Conservation (phyloP, 2,888 invertebrate species). For the Leucophenga montana region DNA sequence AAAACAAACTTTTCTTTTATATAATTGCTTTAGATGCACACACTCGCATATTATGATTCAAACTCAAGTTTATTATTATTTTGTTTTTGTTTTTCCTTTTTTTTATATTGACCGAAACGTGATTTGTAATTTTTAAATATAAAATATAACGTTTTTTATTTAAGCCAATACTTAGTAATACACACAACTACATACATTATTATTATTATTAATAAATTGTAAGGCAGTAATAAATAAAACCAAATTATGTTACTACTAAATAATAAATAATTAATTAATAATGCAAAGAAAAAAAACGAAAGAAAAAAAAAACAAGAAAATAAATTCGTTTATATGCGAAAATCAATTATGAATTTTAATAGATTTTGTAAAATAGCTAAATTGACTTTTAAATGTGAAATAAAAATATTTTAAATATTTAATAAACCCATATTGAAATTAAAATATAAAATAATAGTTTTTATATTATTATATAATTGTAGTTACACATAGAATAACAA, state of each 20-base stretch:
- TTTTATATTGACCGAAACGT: slow-evolving; percentile 1
- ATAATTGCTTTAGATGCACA: no score
- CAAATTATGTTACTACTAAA: slow-evolving; percentile 48
- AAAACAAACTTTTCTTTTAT: no score
- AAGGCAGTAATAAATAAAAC: slow-evolving; percentile 45
- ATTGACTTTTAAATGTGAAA: slow-evolving; percentile 19
- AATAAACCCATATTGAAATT: slow-evolving; percentile 1
- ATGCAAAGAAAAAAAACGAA: background rate
- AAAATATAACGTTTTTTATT: slow-evolving; percentile 7
- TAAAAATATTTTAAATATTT: slow-evolving; percentile 30
- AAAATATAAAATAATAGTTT: slow-evolving; percentile 36
- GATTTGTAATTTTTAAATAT: slow-evolving; percentile 23
- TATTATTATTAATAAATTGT: slow-evolving; percentile 59
- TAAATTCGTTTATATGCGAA: slow-evolving; percentile 16
- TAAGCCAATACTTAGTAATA: background rate
- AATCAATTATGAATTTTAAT: slow-evolving; percentile 57
- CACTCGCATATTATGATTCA: no score
- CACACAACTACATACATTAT: no score
- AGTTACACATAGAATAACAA: no score
- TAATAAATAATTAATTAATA: slow-evolving; percentile 40
- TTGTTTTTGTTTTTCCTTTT: background rate
- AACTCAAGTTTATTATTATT: background rate
- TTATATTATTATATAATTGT: no score
- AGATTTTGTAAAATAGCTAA: slow-evolving; percentile 59
- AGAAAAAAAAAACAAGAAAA: background rate